Evolutionary conservation across 1,140 invertebrate species (phyloP), one percentile per base, ranked within the genome.

Genomic region (Drosophila punjabiensis): DNA sequence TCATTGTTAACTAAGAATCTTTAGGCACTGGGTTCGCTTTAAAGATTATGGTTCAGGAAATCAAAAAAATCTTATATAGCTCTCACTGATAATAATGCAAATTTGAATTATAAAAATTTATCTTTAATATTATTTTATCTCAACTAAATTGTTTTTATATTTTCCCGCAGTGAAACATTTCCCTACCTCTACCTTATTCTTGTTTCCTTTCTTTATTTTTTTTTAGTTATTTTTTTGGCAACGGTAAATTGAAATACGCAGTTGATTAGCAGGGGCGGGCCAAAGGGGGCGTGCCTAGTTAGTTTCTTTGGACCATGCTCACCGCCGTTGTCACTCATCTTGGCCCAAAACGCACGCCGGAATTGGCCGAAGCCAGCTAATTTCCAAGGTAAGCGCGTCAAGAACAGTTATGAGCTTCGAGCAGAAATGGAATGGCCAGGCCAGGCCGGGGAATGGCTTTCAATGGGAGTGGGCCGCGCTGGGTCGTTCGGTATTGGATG

Each of bases 371-470:
- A 18, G 14, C 43, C 80, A 78, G 79, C 84, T 88, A 88, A 88
- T 87, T 87, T 81, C 64, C 69, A 88, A 88, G 80, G 85, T 79
- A 88, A 88, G 84, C 84, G 84, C 85, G 86, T 89, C 85, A 89
- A 90, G 86, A 89, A 89, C 85, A 90, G 85, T 89, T 89, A 89
- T 89, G 85, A 89, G 85, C 85, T 85, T 66, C 71, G 78, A 87
- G 83, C 76, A 47, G 43, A 37, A 76, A 50, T 56, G 73, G 50
- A 64, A 50, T 76, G 50, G 50, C 63, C 48, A 45, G 30, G 53
- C 45, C 35, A 50, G 30, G 30, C 18, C 33, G 61, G 14, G 35
- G 63, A 68, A 68, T 53, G 64, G 45, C 30, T 52, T 33, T 53
- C 45, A 35, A 41, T 55, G 48, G 37, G 55, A 73, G 35, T 73